Evolutionary conservation across 2,113 vertebrate species (phyloP).

Genomic region (Toxostoma redivivum): DNA sequence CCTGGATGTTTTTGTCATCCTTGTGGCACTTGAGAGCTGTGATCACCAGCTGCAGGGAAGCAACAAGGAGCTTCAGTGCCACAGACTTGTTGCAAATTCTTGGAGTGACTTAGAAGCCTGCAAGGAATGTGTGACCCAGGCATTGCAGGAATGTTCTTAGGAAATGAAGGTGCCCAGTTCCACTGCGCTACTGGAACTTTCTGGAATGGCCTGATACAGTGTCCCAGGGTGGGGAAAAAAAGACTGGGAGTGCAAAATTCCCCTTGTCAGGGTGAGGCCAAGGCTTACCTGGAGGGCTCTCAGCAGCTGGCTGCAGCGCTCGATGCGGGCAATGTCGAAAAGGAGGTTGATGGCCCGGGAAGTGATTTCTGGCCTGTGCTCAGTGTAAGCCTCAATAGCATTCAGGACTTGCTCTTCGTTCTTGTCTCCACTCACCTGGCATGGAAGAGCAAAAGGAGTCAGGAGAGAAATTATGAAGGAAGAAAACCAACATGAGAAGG

Average conservation of each 20-base stretch:
- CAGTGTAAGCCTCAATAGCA: conserved; percentile 92
- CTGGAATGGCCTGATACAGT: background rate
- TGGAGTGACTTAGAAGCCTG: background rate
- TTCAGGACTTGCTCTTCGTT: conserved; percentile 96
- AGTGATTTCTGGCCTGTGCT: conserved; percentile 91
- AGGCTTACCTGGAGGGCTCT: conserved; percentile 86
- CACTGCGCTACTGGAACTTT: background rate
- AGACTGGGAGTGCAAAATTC: background rate
- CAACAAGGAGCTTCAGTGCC: background rate
- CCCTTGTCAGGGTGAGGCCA: background rate
- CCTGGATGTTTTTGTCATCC: conserved; percentile 95
- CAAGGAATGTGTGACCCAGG: background rate
- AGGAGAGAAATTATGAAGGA: background rate
- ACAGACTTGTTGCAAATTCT: background rate
- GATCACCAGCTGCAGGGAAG: conserved; percentile 86
- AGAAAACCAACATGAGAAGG: background rate
- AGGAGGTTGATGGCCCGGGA: conserved; percentile 95
- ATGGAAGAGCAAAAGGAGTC: background rate
- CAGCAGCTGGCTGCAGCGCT: conserved; percentile 91
- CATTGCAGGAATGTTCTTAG: background rate
- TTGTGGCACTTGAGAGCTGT: conserved; percentile 94
- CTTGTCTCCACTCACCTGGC: conserved; percentile 91
- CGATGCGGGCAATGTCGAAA: conserved; percentile 94
- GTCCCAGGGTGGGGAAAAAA: background rate
- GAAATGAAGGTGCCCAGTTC: background rate